phyloP scores from a whole-genome alignment of 2,888 invertebrate genomes.

The Cylloceria caligata region DNA sequence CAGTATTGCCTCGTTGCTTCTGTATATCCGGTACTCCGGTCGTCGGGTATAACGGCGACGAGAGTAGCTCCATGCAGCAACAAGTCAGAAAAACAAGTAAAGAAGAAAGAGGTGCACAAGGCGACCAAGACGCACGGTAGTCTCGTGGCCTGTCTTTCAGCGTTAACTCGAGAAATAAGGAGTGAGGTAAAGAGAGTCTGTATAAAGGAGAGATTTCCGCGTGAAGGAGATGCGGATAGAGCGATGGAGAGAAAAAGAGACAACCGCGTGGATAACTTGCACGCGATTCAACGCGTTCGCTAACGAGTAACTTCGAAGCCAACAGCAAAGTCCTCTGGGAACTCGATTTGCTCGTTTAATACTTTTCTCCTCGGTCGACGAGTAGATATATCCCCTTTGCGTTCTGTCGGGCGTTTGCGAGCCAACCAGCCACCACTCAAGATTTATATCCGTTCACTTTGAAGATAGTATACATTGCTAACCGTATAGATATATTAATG shows the following conservation, averaged over 20 bases:
- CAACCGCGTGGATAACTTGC: constrained; percentile 62
- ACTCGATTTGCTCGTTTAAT: constrained; percentile 67
- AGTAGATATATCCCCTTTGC: constrained; percentile 47
- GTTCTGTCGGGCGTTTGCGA: constrained; percentile 51
- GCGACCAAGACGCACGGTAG: constrained; percentile 47
- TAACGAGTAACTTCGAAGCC: constrained; percentile 68
- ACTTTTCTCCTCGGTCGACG: constrained; percentile 54
- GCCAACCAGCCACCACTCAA: constrained; percentile 44
- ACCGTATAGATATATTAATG: constrained; percentile 11
- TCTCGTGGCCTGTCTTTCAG: constrained; percentile 50
- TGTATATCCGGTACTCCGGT: constrained; percentile 13
- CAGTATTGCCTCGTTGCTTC: constrained; percentile 20
- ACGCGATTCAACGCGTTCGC: constrained; percentile 68
- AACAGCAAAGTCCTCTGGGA: constrained; percentile 64
- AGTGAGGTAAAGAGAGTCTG: constrained; percentile 38
- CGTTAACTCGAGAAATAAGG: constrained; percentile 52
- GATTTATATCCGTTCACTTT: constrained; percentile 65
- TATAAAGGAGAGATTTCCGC: constrained; percentile 39
- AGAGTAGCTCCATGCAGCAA: constrained; percentile 42
- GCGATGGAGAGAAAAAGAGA: constrained; percentile 21
- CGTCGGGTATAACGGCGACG: constrained; percentile 48
- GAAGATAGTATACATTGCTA: constrained; percentile 52
- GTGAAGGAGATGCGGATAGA: constrained; percentile 24
- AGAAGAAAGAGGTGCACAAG: constrained; percentile 29
- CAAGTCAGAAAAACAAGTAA: constrained; percentile 36